A percentile compares a stretch with the other conserved stretches of the same genome.
phyloP scores from a whole-genome alignment of 1,140 invertebrate species.

The Ceratosolen solmsi region DNA sequence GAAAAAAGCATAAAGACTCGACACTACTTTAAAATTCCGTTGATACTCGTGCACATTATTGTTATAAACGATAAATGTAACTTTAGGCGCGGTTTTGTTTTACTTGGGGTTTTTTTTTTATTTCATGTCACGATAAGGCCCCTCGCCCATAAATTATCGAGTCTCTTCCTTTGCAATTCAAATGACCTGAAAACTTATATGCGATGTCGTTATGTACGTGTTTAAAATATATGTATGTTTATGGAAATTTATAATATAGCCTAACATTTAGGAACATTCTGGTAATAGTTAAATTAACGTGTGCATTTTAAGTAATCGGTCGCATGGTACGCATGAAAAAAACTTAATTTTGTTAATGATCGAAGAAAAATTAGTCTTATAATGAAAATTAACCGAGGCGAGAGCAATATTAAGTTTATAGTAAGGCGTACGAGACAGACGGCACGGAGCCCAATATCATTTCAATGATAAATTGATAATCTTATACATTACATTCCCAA shows the following conservation, averaged over 20 bases:
- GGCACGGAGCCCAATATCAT: too few relatives aligned
- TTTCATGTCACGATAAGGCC: conserved; percentile 37
- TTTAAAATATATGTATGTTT: conserved; percentile 24
- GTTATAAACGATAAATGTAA: conserved; percentile 13
- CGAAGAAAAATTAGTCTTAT: neutral
- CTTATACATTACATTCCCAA: too few relatives aligned
- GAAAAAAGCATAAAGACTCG: too few relatives aligned
- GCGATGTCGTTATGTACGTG: conserved; percentile 27
- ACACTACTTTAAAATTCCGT: neutral
- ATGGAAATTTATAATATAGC: conserved; percentile 25
- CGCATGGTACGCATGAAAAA: neutral
- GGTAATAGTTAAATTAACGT: neutral
- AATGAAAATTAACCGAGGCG: neutral
- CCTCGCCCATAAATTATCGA: conserved; percentile 40
- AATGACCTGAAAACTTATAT: conserved; percentile 42
- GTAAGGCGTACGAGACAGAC: too few relatives aligned
- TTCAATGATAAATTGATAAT: too few relatives aligned
- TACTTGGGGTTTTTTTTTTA: neutral
- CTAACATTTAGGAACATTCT: conserved; percentile 11
- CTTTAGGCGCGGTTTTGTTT: conserved; percentile 7
- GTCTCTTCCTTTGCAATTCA: conserved; percentile 48
- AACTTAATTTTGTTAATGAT: neutral
- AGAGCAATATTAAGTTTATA: neutral
- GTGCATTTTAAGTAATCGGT: neutral
- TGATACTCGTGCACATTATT: neutral